Percentiles rank a stretch among this genome's conserved stretches.
These are phyloP conservation scores for Apodemus speciosus DNA, from an alignment of 2,113 vertebrate genomes.

Conservation along the genomic window DNA sequence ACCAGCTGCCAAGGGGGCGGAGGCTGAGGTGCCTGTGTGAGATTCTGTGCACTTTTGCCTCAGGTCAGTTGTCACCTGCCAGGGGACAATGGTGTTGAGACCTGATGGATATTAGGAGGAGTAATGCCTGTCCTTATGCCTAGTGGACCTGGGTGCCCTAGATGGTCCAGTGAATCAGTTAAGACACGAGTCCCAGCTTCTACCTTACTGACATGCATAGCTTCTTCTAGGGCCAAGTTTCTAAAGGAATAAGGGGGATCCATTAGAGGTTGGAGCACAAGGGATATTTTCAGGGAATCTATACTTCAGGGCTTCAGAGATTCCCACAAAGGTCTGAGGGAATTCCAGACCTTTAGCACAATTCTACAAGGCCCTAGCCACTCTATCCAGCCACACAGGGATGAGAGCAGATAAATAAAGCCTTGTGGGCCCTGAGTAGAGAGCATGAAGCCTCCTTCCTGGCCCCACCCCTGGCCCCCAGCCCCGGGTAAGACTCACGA, in stretches of 20 bases:
- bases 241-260: background rate
- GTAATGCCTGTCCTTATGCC: background rate
- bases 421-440: background rate
- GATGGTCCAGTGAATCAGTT: background rate
- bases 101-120: background rate
- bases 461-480: background rate
- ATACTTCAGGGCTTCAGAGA: background rate
- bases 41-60: slow-evolving; percentile 97
- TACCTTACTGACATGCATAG: background rate
- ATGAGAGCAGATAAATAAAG: background rate
- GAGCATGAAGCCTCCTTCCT: background rate
- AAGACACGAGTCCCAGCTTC: background rate
- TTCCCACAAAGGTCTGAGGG: background rate
- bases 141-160: background rate
- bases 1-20: slow-evolving; percentile 94
- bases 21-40: slow-evolving; percentile 97
- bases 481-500: slow-evolving; percentile 87
- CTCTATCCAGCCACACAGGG: background rate
- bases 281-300: background rate
- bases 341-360: background rate
- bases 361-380: background rate
- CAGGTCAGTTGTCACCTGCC: slow-evolving; percentile 95
- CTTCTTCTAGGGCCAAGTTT: background rate
- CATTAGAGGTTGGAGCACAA: background rate
- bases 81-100: background rate